Evolutionary conservation across 1,140 invertebrate genomes (phyloP), one percentile per base, ranked within the genome.

Genomic region (Microplitis mediator): DNA sequence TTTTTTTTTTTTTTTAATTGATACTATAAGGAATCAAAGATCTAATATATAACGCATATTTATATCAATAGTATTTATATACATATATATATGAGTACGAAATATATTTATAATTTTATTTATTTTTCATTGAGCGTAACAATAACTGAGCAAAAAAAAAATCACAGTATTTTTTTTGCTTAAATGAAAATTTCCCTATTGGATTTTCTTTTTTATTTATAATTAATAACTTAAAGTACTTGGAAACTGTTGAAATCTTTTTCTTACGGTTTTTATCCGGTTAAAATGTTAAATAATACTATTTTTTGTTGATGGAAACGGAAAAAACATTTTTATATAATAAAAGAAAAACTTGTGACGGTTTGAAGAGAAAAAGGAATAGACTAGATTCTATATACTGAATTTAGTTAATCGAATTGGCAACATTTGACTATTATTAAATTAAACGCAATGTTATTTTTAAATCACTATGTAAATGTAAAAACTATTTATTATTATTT

Each of bases 81-180:
- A 32, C 32, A 70, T 4, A 11, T 70, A 51, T 31, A 71, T 66
- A 50, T 64, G 13, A n/a, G 45, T 52, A 56, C 23, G 50, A 54
- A 16, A 56, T 16, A 64, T 16, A 71, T 65, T 65, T 9, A 67
- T 45, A 69, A 11, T 50, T 36, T 60, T n/a, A 34, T 68, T 16
- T 70, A 62, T 64, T 23, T 23, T 56, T 77, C 75, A 79, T 77
- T 78, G 78, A 82, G 79, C 78, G 74, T 81, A 77, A 78, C 62
- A 76, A 70, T 80, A 82, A 80, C 75, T 81, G 78, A 82, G 79
- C 75, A 76, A 76, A 81, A 81, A 52, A 52, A 74, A 80, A 83
- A 45, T 84, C 80, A 83, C 80, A 82, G 78, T 79, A 76, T 50
- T 74, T 76, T 76, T 23, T 45, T 45, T 45, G 39, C 39, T 45